phyloP scores from a whole-genome alignment of 2,888 invertebrate genomes.

The Cataglyphis livida region DNA sequence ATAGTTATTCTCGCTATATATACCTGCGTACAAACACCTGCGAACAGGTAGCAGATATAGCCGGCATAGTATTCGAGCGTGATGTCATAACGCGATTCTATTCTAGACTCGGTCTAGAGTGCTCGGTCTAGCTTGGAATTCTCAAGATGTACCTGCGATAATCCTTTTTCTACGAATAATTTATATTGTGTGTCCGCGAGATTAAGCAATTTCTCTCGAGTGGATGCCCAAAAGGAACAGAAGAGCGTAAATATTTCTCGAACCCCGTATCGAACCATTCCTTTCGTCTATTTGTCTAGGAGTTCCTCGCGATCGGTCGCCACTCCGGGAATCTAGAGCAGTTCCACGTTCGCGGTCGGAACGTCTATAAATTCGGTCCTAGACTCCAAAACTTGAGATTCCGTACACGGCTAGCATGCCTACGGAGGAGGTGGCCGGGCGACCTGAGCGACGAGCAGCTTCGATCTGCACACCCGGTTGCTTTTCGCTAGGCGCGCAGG shows the following conservation, averaged over 20 bases:
- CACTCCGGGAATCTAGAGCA: constrained; percentile 7
- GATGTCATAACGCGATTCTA: constrained; percentile 20
- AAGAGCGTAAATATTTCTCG: neutral
- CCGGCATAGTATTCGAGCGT: constrained; percentile 1
- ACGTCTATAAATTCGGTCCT: constrained; percentile 69
- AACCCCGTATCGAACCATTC: neutral
- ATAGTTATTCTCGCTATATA: neutral
- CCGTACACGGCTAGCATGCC: constrained; percentile 59
- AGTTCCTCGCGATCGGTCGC: neutral
- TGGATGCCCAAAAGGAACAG: neutral
- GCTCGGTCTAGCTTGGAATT: neutral
- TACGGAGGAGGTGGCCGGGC: constrained; percentile 58
- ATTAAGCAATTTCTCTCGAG: neutral
- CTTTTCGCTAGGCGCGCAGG: constrained; percentile 55
- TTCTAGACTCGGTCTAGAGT: neutral
- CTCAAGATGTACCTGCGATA: neutral
- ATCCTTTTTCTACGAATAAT: constrained; percentile 20
- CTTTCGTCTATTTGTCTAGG: neutral
- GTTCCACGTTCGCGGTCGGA: neutral
- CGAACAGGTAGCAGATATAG: constrained; percentile 14
- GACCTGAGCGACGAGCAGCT: constrained; percentile 1
- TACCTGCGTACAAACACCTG: neutral
- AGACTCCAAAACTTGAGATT: constrained; percentile 71
- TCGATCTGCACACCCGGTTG: constrained; percentile 60
- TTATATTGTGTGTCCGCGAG: constrained; percentile 12